phyloP scores from a whole-genome alignment of 2,113 vertebrate species.

The Gopherus flavomarginatus region DNA sequence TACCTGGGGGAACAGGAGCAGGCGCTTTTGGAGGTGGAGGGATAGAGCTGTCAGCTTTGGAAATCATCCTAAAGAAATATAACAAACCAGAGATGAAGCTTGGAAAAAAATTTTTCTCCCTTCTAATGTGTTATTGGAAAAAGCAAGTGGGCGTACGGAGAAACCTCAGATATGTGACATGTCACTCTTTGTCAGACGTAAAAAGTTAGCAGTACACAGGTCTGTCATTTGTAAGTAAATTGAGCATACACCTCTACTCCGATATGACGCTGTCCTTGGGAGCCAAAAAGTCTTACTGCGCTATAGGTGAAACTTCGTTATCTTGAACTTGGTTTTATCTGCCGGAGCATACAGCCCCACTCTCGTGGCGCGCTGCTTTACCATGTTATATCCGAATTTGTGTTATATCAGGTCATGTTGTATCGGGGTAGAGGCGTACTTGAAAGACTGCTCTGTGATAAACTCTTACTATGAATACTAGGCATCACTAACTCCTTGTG shows the following conservation, averaged over 20 bases:
- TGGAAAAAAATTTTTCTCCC: fast-evolving
- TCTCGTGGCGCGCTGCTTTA: too few species aligned
- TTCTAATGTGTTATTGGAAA: background rate
- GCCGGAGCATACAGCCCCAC: too few species aligned
- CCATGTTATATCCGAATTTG: too few species aligned
- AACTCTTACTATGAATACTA: fast-evolving
- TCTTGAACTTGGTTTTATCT: too few species aligned
- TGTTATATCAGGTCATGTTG: too few species aligned
- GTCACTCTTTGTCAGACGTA: background rate
- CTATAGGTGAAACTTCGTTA: too few species aligned
- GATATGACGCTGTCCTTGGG: too few species aligned
- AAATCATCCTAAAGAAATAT: conserved; percentile 85
- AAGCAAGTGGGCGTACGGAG: background rate
- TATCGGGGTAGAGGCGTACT: too few species aligned
- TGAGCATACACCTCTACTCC: background rate
- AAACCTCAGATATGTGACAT: background rate
- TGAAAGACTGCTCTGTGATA: background rate
- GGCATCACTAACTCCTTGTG: background rate
- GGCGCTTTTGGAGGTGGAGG: conserved; percentile 89
- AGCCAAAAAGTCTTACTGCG: too few species aligned
- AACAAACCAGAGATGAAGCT: background rate
- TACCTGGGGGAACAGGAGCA: conserved; percentile 86
- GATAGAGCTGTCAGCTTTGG: conserved; percentile 87
- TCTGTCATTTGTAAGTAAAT: fast-evolving
- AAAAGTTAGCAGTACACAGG: background rate